These are phyloP conservation scores for Pocillopora meandrina DNA, from an alignment of 92 coral and sea anemone species.

Conservation along the genomic window DNA sequence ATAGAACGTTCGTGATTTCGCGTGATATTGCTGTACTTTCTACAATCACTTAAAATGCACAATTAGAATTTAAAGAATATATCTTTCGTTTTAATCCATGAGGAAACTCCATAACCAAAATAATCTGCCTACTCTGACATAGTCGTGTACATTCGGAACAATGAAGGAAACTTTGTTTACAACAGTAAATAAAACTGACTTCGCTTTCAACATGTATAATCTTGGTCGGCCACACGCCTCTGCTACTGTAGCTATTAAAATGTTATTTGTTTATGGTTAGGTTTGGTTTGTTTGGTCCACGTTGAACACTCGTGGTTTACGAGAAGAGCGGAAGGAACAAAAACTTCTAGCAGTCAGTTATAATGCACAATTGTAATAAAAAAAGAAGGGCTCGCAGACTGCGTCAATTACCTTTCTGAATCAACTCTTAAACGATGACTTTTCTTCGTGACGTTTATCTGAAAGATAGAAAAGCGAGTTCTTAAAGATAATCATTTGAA, in stretches of 20 bases:
- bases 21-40: slow-evolving; percentile 6
- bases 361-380: no score
- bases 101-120: no score
- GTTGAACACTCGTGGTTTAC: slow-evolving; percentile 1
- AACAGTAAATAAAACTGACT: no score
- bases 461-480: neutral
- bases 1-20: slow-evolving; percentile 7
- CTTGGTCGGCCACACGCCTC: neutral
- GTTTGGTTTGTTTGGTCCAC: slow-evolving; percentile 28
- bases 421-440: neutral
- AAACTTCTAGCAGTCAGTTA: neutral
- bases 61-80: slow-evolving; percentile 34
- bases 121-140: neutral
- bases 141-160: neutral
- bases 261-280: slow-evolving; percentile 14
- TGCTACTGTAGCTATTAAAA: neutral
- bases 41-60: slow-evolving; percentile 25
- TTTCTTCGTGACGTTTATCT: neutral
- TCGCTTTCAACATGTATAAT: neutral
- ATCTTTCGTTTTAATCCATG: neutral
- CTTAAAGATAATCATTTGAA: neutral
- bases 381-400: neutral
- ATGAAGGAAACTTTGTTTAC: neutral
- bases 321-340: slow-evolving; percentile 5
- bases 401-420: neutral